phyloP scores from a whole-genome alignment of 2,797 vertebrate species.

The Onychomys torridus region DNA sequence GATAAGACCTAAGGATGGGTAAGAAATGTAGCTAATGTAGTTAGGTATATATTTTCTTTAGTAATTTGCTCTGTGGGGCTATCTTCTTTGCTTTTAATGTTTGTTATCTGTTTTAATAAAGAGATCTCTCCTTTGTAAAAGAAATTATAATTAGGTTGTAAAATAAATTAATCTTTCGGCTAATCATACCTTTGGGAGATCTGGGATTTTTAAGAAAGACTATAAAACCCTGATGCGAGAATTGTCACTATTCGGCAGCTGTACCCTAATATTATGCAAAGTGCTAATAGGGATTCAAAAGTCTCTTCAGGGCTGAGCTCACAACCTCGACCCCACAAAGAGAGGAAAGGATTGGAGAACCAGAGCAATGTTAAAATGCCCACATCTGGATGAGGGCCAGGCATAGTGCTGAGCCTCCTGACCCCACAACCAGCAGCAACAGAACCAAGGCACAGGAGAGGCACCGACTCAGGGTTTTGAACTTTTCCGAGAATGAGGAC shows the following conservation, averaged over 20 bases:
- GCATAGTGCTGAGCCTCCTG: background rate
- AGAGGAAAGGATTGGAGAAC: background rate
- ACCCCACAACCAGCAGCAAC: background rate
- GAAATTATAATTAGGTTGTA: constrained; percentile 71
- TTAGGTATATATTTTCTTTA: constrained; percentile 56
- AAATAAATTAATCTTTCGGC: constrained; percentile 72
- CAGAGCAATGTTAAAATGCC: background rate
- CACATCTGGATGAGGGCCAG: background rate
- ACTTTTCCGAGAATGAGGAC: background rate
- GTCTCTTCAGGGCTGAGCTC: background rate
- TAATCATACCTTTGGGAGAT: constrained; percentile 76
- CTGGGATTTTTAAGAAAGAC: constrained; percentile 45
- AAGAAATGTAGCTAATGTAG: constrained; percentile 3
- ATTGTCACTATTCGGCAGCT: background rate
- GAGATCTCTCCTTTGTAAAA: constrained; percentile 64
- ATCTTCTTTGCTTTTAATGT: constrained; percentile 66
- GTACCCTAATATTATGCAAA: constrained; percentile 28
- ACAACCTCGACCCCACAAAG: background rate
- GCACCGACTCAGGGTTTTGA: background rate
- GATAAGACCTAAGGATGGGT: constrained; percentile 23
- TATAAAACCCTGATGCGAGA: constrained; percentile 38
- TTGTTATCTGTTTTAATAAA: constrained; percentile 79
- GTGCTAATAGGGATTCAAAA: background rate
- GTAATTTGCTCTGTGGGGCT: constrained; percentile 67
- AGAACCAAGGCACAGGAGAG: background rate